Conservation (phyloP, 2,888 invertebrate species). For the Torymus tubicola region DNA sequence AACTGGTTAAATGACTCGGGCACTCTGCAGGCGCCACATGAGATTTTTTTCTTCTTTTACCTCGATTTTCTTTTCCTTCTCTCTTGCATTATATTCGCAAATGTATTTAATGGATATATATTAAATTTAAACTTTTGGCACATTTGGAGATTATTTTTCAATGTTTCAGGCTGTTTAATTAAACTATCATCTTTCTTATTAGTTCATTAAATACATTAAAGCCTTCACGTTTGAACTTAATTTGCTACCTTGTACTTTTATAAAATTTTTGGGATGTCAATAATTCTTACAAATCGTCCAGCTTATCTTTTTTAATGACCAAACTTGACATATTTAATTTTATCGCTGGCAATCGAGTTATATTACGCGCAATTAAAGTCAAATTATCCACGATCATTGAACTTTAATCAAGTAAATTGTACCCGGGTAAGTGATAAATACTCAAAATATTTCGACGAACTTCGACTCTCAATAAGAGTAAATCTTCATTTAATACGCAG, state of each 20-base stretch:
- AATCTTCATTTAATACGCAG: constrained; percentile 11
- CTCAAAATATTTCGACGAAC: constrained; percentile 18
- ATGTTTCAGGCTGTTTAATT: constrained; percentile 13
- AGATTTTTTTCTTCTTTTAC: constrained; percentile 17
- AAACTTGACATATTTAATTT: neutral
- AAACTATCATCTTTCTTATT: neutral
- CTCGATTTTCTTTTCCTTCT: neutral
- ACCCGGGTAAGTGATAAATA: neutral
- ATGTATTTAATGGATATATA: neutral
- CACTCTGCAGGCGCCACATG: constrained; percentile 35
- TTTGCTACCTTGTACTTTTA: too few relatives aligned
- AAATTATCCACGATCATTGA: constrained; percentile 17
- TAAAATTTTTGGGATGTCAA: too few relatives aligned
- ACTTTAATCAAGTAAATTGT: constrained; percentile 20
- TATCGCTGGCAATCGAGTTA: neutral
- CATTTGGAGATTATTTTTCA: constrained; percentile 3
- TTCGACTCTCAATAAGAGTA: constrained; percentile 19
- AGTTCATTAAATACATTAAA: neutral
- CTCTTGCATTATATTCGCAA: neutral
- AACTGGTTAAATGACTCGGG: constrained; percentile 32
- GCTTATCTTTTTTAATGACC: neutral
- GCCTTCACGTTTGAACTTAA: too few relatives aligned
- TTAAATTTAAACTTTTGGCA: neutral
- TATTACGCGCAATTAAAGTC: constrained; percentile 1
- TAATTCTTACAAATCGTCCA: too few relatives aligned